Base-by-base conservation (phyloP, 2,113 vertebrate genomes). In the Trichomycterus rosablanca region DNA sequence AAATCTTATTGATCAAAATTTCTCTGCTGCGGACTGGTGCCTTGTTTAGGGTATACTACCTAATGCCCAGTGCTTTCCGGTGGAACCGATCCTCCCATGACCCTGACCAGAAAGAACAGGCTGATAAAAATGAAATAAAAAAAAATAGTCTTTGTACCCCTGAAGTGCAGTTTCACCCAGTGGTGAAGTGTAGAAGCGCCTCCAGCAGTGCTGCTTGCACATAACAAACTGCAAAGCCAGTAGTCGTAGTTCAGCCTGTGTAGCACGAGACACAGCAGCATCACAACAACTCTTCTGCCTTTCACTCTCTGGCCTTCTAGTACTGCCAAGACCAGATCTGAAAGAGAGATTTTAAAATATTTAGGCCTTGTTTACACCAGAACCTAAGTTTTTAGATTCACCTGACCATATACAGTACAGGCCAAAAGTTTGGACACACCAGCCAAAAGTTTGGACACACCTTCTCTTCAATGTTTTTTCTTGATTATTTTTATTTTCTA, bases 131-230 rank as follows among this genome's bases (percentile, higher is more conserved):
- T n/a, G n/a, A n/a, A n/a, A n/a, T n/a, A n/a, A n/a, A n/a, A n/a
- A n/a, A n/a, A n/a, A n/a, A n/a, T n/a, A 6, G 4, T 51, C 2
- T 45, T 54, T 61, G n/a, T 56, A 78, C 78, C 68, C 51, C 32
- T 48, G 62, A 58, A 23, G 0, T 15, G 15, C 3, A 7, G 11
- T 49, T 9, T 63, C 52, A 19, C 60, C 60, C 16, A 67, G 57
- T 14, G 60, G 43, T 5, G 72, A 70, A 12, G 68, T 71, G 23
- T 73, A 72, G 44, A 63, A 71, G 18, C 46, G 7, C n/a, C 66
- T 80, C 81, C 81, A 81, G 75, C 76, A 78, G 70, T 85, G 70
- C 37, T 80, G 77, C 52, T 44, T 67, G 60, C 79, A 85, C 76
- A 85, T 72, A 40, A 22, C 23, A 55, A 72, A 73, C 67, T 85